phyloP scores from a whole-genome alignment of 2,113 vertebrate species.

The Lamprotornis superbus region DNA sequence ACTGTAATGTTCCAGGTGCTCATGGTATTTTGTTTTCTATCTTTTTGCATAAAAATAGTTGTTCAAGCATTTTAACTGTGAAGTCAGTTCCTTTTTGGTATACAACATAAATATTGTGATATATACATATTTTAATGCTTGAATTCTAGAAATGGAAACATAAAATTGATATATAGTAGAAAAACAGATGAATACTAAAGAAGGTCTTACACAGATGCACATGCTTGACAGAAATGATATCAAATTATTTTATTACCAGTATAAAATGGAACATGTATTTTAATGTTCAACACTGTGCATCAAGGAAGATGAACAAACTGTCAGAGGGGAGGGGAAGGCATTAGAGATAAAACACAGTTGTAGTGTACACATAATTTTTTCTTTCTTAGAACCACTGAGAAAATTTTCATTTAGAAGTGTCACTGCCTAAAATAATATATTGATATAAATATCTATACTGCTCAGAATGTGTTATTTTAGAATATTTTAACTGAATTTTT shows the following conservation, averaged over 20 bases:
- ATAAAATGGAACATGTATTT: background rate
- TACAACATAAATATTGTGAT: background rate
- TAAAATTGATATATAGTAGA: background rate
- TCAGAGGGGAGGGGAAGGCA: background rate
- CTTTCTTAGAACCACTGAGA: background rate
- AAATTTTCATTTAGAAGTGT: background rate
- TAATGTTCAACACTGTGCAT: background rate
- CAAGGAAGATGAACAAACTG: background rate
- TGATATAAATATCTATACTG: background rate
- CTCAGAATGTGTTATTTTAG: background rate
- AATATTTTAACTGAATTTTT: background rate
- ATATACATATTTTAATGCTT: rapidly evolving
- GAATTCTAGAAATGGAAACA: background rate
- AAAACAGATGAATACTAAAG: background rate
- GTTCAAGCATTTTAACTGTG: background rate
- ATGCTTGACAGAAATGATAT: background rate
- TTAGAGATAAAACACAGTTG: rapidly evolving
- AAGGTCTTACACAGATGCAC: background rate
- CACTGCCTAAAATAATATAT: background rate
- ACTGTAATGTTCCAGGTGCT: background rate
- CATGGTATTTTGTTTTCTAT: background rate
- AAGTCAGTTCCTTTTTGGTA: background rate
- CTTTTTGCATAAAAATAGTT: background rate
- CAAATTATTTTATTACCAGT: background rate
- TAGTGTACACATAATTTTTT: background rate